Evolutionary conservation across 2,113 vertebrate species (phyloP), one percentile per base, ranked within the genome.

Genomic region (Passer montanus): DNA sequence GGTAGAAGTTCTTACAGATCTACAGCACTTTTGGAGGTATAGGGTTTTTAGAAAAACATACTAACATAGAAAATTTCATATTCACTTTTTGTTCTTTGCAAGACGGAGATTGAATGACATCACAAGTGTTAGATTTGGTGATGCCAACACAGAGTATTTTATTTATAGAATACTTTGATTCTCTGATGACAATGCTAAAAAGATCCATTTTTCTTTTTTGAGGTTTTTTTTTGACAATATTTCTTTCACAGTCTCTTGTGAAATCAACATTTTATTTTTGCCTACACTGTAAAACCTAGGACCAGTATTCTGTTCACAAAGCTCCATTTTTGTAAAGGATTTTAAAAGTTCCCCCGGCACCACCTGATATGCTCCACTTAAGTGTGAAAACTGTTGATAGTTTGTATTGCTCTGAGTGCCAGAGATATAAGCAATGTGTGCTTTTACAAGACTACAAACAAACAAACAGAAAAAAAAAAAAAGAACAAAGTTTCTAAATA

Each of bases 401-500:
- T 39, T 82, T 64, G 15, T n/a, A 79, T 69, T 88, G 12, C 27
- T 69, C 28, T 69, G 67, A 55, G 23, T 47, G 63, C 14, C 0
- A 0, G 3, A 15, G 35, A 82, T 75, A 63, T 33, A 37, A 69
- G 27, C 18, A 55, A 56, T 41, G 26, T 10, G n/a, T 35, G 10
- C 4, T 85, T 63, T 87, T 47, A 64, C 10, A 62, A 77, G 50
- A 59, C 13, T 63, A 31, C 7, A 75, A 70, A 43, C 9, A 74
- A 53, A 31, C 6, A 39, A 43, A 53, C 26, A 4, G 21, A 4
- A 3, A 15, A 1, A 4, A 3, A 15, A 1, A n/a, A 44, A 47
- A 64, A 41, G 0, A 13, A 69, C 20, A 9, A n/a, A 6, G 0
- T n/a, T 81, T 69, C 47, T 30, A 70, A 72, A 50, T 63, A 74